Base-by-base conservation (phyloP, 2,888 invertebrate genomes). In the Hemaris fuciformis region DNA sequence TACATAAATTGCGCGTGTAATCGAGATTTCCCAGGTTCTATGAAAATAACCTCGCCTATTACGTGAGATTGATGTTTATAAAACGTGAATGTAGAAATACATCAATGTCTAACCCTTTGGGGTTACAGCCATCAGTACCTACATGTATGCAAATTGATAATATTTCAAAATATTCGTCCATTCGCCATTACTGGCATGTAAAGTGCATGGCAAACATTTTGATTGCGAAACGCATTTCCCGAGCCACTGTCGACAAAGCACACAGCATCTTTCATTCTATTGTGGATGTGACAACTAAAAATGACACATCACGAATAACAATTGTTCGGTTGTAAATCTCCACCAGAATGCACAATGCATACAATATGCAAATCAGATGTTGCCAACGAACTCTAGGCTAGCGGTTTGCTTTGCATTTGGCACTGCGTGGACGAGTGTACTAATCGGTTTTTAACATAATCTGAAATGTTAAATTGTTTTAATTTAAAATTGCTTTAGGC, bases 331-430 rank as follows among this genome's bases (percentile, higher is more conserved):
- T 25, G 41, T 41, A 41, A 60, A 60, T 46, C 31, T 53, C 23
- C 4, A 18, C 10, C 27, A 53, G 27, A 60, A 41, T 22, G 13
- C 41, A 60, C 23, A 53, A 48, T 53, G 53, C 53, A 53, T 23
- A 27, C 18, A 34, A 43, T 46, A 31, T 59, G 45, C 31, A 46
- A 46, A 42, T 59, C 59, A 59, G 22, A 59, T 38, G 45, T 45
- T 59, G 59, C 59, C 59, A 59, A 46, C 45, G 23, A 46, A 59
- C 46, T 42, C 34, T 46, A 10, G 59, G 45, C 59, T 22, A 23
- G 59, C 46, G n/a, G 22, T 34, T 34, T 13, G 31, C 43, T 43
- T 25, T 27, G 22, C 8, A 13, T 15, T 59, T 59, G 59, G 59
- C 59, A 59, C 59, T 46, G 23, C 22, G 20, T 22, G 34, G 45